Percentiles rank a stretch among this genome's conserved stretches.
Conservation (phyloP, 2,797 vertebrate genomes). For the Xenops minutus region DNA sequence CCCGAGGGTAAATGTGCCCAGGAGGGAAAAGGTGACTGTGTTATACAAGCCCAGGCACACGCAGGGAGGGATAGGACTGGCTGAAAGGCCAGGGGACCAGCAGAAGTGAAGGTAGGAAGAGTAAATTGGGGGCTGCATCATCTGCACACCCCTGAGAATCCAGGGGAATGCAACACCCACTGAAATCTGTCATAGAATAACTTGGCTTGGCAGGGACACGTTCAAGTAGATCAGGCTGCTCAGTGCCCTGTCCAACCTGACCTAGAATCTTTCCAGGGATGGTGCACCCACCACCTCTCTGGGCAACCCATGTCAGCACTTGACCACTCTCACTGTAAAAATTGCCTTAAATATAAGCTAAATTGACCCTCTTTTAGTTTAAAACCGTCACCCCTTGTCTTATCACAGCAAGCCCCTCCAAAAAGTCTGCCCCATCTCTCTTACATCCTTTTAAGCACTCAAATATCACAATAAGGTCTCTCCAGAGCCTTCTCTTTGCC, state of each 20-base stretch:
- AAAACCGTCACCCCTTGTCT: neutral
- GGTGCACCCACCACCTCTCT: neutral
- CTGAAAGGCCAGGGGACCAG: neutral
- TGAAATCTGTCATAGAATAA: neutral
- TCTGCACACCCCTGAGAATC: neutral
- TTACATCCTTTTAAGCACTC: neutral
- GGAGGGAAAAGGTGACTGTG: slow-evolving; percentile 37
- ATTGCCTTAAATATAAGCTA: no score
- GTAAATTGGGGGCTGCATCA: neutral
- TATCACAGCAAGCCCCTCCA: neutral
- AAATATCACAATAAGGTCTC: neutral
- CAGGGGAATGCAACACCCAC: neutral
- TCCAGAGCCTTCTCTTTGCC: neutral
- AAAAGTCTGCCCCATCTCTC: neutral
- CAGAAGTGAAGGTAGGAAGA: neutral
- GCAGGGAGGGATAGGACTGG: neutral
- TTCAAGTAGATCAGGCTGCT: neutral
- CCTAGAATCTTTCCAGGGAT: no score
- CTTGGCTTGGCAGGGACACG: neutral
- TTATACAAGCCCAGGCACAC: neutral
- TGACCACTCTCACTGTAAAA: neutral
- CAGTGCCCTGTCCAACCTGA: neutral
- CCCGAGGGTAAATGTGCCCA: neutral
- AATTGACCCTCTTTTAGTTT: fast-evolving
- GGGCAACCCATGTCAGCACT: neutral